Conservation (phyloP, 2,113 vertebrate genomes). For the Suricata suricatta region DNA sequence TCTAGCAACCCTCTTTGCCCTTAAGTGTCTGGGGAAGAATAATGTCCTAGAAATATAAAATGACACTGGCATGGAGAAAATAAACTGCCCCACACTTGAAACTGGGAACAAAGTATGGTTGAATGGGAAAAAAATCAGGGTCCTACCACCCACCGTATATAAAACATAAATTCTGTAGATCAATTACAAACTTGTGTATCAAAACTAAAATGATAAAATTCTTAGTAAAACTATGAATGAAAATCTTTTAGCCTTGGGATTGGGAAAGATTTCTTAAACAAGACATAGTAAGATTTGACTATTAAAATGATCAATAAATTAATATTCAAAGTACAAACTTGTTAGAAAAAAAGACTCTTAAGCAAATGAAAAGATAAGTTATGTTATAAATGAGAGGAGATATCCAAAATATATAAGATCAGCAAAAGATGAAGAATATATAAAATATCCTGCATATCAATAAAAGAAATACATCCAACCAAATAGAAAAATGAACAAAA, state of each 20-base stretch:
- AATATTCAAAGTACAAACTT: conserved; percentile 6
- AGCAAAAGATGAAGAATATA: not conserved
- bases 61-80: not conserved
- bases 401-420: not conserved
- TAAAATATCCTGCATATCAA: not conserved
- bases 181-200: not conserved
- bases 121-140: not conserved
- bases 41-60: not conserved
- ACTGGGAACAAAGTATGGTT: not conserved
- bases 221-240: not conserved
- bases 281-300: not conserved
- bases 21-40: not conserved
- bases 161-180: not conserved
- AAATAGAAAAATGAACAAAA: not conserved
- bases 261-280: not conserved
- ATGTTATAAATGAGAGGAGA: not conserved
- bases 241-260: not conserved
- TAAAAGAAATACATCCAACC: not conserved
- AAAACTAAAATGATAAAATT: not conserved
- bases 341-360: conserved; percentile 27
- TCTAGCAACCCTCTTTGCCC: not conserved
- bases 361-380: conserved; percentile 1
- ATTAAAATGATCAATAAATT: not conserved
- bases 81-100: not conserved
- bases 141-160: not conserved